phyloP scores from a whole-genome alignment of 1,140 invertebrate genomes.

The Bombus picipes region DNA sequence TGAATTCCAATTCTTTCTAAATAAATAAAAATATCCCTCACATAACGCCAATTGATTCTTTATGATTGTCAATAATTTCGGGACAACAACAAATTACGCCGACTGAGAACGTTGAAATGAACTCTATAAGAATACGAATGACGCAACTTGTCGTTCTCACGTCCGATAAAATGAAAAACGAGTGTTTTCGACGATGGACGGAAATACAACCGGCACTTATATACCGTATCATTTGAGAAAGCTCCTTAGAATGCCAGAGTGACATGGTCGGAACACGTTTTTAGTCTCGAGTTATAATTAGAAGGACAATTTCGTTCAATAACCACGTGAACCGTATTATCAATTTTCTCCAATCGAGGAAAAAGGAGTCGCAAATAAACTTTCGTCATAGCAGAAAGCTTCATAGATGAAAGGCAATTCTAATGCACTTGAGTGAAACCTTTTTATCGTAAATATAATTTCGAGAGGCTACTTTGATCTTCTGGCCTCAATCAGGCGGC shows the following conservation, averaged over 20 bases:
- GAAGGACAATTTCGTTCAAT: slow-evolving; percentile 4
- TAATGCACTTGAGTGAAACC: background rate
- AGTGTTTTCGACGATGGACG: background rate
- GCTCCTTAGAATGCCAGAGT: background rate
- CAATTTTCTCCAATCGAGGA: background rate
- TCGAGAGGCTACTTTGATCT: slow-evolving; percentile 10
- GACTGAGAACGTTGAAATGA: background rate
- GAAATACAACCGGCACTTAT: background rate
- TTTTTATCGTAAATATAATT: slow-evolving; percentile 33
- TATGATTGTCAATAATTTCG: background rate
- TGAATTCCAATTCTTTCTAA: no score
- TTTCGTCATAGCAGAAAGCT: no score
- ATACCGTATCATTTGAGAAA: background rate
- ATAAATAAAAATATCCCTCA: background rate
- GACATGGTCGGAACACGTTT: slow-evolving; percentile 26
- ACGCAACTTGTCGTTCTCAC: background rate
- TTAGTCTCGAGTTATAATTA: slow-evolving; percentile 41
- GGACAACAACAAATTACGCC: background rate
- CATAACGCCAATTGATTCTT: background rate
- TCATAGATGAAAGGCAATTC: background rate
- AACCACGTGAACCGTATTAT: background rate
- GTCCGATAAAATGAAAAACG: slow-evolving; percentile 1
- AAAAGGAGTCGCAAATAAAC: no score
- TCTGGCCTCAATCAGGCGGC: slow-evolving; percentile 15
- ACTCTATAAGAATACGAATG: background rate